Evolutionary conservation across 1,140 invertebrate genomes (phyloP).

Genomic region (Hypsibius dujardini): DNA sequence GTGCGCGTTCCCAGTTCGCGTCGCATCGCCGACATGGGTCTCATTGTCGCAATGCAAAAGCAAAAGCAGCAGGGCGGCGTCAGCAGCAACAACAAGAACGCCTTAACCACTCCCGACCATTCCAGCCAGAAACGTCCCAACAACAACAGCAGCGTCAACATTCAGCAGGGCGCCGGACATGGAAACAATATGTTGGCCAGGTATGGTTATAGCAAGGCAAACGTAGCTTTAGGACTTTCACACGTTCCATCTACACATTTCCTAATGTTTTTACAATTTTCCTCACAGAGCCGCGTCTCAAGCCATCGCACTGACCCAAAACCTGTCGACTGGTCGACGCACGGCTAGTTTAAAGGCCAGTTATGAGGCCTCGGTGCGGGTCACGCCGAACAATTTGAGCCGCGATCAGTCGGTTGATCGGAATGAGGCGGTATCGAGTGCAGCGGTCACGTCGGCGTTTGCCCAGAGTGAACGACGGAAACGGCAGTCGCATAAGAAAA

Average conservation of each 20-base stretch:
- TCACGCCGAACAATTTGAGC: neutral
- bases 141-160: neutral
- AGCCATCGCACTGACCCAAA: constrained; percentile 4
- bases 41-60: neutral
- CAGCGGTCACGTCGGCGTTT: neutral
- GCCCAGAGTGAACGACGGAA: neutral
- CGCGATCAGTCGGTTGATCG: neutral
- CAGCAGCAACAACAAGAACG: neutral
- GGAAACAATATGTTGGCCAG: too few relatives aligned
- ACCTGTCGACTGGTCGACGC: constrained; percentile 78
- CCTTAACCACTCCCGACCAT: neutral
- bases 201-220: too few relatives aligned
- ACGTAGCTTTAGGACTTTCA: too few relatives aligned
- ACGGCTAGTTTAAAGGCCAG: constrained; percentile 86
- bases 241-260: too few relatives aligned
- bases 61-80: neutral
- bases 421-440: neutral
- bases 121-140: neutral
- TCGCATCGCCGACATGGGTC: neutral
- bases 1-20: neutral
- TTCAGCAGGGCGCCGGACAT: neutral
- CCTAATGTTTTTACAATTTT: too few relatives aligned
- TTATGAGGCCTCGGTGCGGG: constrained; percentile 27
- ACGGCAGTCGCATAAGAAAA: neutral
- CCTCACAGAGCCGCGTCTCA: constrained; percentile 8